Evolutionary conservation across 2,113 vertebrate genomes (phyloP).

Genomic region (Brachyhypopomus gauderio): DNA sequence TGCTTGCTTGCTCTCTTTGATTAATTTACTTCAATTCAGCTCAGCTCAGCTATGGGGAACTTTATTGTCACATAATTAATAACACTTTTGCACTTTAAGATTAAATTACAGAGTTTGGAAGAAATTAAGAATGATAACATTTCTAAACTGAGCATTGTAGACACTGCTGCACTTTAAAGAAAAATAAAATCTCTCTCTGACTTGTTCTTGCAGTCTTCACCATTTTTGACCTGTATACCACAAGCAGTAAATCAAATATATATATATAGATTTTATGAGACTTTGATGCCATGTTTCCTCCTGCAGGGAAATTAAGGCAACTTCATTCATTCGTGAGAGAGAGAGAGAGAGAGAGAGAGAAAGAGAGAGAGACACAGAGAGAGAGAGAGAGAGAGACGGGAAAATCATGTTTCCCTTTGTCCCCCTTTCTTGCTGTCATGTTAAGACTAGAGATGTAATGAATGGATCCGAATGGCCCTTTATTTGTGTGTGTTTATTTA

Average conservation of each 20-base stretch:
- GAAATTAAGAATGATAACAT: no score
- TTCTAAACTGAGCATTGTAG: no score
- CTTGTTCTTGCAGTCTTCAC: neutral
- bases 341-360: neutral
- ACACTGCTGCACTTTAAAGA: no score
- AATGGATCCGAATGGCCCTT: neutral
- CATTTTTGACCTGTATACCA: conserved; percentile 17
- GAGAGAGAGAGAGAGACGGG: neutral
- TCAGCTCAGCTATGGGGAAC: no score
- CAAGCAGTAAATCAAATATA: conserved; percentile 57
- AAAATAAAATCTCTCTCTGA: neutral
- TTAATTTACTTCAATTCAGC: no score
- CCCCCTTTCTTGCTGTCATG: neutral
- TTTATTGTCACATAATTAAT: no score
- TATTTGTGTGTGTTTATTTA: neutral
- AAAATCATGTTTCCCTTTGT: neutral
- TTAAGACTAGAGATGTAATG: conserved; percentile 14
- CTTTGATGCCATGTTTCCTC: conserved; percentile 29
- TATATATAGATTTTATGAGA: conserved; percentile 58
- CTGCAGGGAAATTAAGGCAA: conserved; percentile 15
- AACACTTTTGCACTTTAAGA: no score
- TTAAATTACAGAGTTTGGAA: no score
- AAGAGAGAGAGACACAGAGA: neutral
- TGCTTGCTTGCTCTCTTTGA: neutral
- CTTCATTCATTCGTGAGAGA: conserved; percentile 31